Percentiles rank a stretch among this genome's conserved stretches.
Evolutionary conservation across 2,113 vertebrate genomes (phyloP).

Genomic region (human): DNA sequence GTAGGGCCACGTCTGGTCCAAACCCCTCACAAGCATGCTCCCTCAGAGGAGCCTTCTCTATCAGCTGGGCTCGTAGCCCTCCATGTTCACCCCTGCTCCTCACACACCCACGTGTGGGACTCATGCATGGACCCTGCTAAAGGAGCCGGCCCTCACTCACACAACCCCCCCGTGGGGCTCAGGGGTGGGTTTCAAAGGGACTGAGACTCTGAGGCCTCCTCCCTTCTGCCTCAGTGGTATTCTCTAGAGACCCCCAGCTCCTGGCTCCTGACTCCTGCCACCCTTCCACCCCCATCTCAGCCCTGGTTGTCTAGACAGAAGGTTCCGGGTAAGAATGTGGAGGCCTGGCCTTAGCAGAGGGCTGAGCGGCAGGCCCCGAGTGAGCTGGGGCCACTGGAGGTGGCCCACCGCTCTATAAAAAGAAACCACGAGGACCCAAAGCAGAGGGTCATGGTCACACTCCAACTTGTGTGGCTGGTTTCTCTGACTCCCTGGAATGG

Average conservation of each 20-base stretch:
- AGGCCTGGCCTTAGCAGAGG: not conserved
- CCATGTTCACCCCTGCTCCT: accelerated
- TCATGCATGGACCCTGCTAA: not conserved
- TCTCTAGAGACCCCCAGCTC: not conserved
- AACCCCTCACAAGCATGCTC: not conserved
- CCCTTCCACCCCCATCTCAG: not conserved
- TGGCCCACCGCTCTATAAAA: not conserved
- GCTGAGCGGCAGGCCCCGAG: not conserved
- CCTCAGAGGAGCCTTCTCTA: not conserved
- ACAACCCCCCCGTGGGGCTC: not conserved
- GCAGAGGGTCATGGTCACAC: not conserved
- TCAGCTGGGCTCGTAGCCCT: not conserved
- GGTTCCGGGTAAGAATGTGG: not conserved
- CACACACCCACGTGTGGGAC: accelerated
- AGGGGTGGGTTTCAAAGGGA: not conserved
- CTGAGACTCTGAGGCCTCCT: not conserved
- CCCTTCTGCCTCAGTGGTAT: not conserved
- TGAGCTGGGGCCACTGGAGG: not conserved
- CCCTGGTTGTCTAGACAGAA: not conserved
- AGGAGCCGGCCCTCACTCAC: not conserved
- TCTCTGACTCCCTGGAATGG: not conserved
- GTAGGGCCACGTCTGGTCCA: not conserved
- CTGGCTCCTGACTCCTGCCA: not conserved
- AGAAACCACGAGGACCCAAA: not conserved
- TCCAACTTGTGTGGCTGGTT: not conserved